phyloP scores from a whole-genome alignment of 2,113 vertebrate species.

The Sphaerodactylus townsendi region DNA sequence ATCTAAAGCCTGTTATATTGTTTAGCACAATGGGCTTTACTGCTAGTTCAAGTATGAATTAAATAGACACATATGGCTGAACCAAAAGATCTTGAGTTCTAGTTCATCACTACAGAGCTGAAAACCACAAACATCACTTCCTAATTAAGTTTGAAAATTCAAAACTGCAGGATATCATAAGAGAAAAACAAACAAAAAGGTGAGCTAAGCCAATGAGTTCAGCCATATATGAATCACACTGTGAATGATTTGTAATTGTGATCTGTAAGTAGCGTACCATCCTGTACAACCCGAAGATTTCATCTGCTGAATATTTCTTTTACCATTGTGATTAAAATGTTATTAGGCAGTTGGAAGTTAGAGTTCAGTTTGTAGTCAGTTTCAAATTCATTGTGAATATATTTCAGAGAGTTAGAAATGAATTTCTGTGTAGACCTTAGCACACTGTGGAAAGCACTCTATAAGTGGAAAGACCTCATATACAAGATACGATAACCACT shows the following conservation, averaged over 20 bases:
- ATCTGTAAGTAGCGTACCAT: slow-evolving; percentile 60
- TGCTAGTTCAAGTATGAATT: too few relatives aligned
- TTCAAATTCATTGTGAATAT: slow-evolving; percentile 43
- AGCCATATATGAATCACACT: slow-evolving; percentile 43
- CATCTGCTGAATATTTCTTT: slow-evolving; percentile 34
- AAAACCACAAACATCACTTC: slow-evolving; percentile 27
- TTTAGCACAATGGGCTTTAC: too few relatives aligned
- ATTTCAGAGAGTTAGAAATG: slow-evolving; percentile 51
- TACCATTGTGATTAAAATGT: not conserved
- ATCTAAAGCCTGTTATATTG: too few relatives aligned
- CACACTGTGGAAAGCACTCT: too few relatives aligned
- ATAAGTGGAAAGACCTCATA: slow-evolving; percentile 41
- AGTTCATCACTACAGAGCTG: not conserved
- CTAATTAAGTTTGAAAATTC: slow-evolving; percentile 36
- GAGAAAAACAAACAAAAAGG: slow-evolving; percentile 30
- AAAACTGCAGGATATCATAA: slow-evolving; percentile 4
- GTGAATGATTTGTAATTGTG: slow-evolving; percentile 56
- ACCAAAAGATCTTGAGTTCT: too few relatives aligned
- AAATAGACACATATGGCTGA: slow-evolving; percentile 2
- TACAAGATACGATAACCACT: slow-evolving; percentile 37
- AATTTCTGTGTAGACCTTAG: slow-evolving; percentile 42
- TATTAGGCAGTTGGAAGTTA: slow-evolving; percentile 25
- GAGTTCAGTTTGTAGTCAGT: slow-evolving; percentile 57
- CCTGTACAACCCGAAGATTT: slow-evolving; percentile 30
- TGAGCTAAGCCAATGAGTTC: slow-evolving; percentile 43